Percentiles rank a stretch among this genome's conserved stretches.
phyloP scores from a whole-genome alignment of 2,888 invertebrate genomes.

The Lasioglossum leucozonium region DNA sequence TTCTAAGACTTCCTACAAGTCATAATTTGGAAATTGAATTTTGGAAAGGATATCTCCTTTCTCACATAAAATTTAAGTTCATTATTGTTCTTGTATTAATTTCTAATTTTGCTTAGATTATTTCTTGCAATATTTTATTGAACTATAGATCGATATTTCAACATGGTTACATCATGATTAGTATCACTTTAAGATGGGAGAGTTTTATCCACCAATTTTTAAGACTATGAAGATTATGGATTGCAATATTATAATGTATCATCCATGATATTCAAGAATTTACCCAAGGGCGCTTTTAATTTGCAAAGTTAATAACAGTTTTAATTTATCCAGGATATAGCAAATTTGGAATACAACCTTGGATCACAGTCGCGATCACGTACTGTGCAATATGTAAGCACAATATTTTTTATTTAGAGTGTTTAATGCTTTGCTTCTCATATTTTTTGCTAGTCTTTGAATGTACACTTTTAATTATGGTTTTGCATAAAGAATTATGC shows the following conservation, averaged over 20 bases:
- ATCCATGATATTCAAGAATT: background rate
- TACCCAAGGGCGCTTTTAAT: background rate
- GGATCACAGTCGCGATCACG: slow-evolving; percentile 65
- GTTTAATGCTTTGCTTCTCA: slow-evolving; percentile 45
- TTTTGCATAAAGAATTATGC: too few species aligned
- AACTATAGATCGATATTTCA: too few species aligned
- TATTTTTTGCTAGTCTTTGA: too few species aligned
- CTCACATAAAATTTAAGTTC: background rate
- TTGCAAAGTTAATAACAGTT: slow-evolving; percentile 55
- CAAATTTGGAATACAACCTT: slow-evolving; percentile 58
- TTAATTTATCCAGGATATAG: slow-evolving; percentile 59
- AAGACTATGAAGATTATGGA: slow-evolving; percentile 32
- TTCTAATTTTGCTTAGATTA: background rate
- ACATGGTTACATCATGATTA: too few species aligned
- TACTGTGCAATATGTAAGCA: slow-evolving; percentile 68
- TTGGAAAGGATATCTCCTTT: slow-evolving; percentile 26
- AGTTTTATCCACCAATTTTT: background rate
- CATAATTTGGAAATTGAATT: background rate
- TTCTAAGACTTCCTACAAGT: background rate
- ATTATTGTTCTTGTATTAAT: background rate
- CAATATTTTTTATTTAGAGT: slow-evolving; percentile 55
- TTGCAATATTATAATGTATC: background rate
- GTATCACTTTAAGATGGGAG: slow-evolving; percentile 11
- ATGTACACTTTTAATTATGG: too few species aligned
- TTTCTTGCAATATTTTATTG: background rate